phyloP scores from a whole-genome alignment of 2,113 vertebrate genomes.

The Lutjanus erythropterus region DNA sequence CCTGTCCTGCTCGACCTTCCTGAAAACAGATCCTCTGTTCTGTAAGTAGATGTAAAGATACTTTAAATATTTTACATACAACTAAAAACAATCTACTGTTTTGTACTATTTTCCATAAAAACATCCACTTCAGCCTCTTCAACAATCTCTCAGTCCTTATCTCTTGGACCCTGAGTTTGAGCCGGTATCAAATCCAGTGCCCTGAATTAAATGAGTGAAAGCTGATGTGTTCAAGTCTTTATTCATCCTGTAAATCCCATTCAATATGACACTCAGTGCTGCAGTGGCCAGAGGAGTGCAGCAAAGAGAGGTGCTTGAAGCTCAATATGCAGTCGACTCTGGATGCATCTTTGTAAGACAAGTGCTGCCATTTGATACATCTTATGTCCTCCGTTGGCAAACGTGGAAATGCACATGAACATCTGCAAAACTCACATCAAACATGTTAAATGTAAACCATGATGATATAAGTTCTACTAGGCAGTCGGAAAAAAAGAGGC shows the following conservation, averaged over 20 bases:
- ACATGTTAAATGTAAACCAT: neutral
- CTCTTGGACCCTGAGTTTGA: neutral
- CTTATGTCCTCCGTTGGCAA: neutral
- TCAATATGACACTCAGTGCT: neutral
- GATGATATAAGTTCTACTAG: neutral
- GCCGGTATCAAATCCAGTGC: neutral
- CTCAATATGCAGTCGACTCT: neutral
- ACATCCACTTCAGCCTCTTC: neutral
- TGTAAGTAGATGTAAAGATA: constrained; percentile 84
- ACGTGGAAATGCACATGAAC: neutral
- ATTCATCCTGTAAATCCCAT: constrained; percentile 14
- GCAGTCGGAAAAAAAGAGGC: neutral
- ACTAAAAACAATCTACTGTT: neutral
- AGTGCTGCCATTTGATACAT: neutral
- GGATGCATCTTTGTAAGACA: neutral
- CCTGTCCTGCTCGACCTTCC: constrained; percentile 91
- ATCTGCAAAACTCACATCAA: neutral
- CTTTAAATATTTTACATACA: neutral
- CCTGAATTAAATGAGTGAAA: neutral
- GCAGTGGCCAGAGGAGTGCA: neutral
- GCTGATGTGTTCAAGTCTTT: neutral
- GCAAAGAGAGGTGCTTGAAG: neutral
- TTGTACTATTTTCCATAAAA: neutral
- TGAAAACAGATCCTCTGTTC: constrained; percentile 87
- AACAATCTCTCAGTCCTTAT: neutral